Base-by-base conservation (phyloP, 2,113 vertebrate species). In the Pithys albifrons region DNA sequence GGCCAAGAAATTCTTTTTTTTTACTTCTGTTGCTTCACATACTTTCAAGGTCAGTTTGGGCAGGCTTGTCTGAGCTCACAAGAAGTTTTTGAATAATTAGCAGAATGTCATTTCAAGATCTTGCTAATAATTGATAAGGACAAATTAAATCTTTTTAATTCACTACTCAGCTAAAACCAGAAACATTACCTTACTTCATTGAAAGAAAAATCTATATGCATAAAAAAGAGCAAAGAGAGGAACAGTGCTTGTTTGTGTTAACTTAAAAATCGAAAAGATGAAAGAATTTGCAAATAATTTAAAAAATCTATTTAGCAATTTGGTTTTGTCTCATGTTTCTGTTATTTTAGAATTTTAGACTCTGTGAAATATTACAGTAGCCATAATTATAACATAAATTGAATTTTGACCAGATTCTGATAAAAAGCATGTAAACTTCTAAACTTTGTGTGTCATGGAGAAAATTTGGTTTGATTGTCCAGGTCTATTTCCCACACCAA, bases 11-110 rank as follows among this genome's bases (percentile, higher is more conserved):
- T 83, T 79, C 74, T 75, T 95, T 43, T 2, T 2, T 73, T 95
- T 95, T 73, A 92, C 78, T 95, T 95, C 59, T 94, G 75, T 71
- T 31, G 65, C 91, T 93, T 96, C 46, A 33, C 94, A 88, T 81
- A 69, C 45, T 95, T 94, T 93, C 19, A 24, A 94, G 91, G 95
- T 95, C 91, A 79, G 33, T 49, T 80, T 28, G 23, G 62, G 58
- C n/a, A 91, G 84, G 77, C 41, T 95, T 91, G 62, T 91, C 79
- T 95, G 79, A 80, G 74, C 35, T 85, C 72, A 49, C 23, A 88
- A 94, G 71, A 91, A 73, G 54, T 70, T 84, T 95, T 89, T 95
- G 83, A 97, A 94, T 93, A 94, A 95, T 96, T 94, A 96, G 41
- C 71, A 71, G 73, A 83, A 75, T 4, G 62, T 52, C 43, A 73